Conservation (phyloP, 2,113 vertebrate genomes). For the Empidonax alnorum region DNA sequence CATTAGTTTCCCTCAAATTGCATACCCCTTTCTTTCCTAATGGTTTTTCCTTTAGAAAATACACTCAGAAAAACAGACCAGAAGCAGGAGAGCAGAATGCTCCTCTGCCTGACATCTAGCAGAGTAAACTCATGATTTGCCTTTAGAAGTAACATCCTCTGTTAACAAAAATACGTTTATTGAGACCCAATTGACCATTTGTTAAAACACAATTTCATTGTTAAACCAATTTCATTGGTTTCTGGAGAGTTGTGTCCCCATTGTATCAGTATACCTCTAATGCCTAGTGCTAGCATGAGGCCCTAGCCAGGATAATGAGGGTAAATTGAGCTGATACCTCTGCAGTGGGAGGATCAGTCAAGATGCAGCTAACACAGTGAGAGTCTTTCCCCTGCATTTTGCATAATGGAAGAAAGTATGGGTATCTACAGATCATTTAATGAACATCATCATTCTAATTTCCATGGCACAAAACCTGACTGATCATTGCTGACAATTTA, state of each 20-base stretch:
- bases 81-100: not conserved
- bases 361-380: rapidly evolving
- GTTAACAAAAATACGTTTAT: not conserved
- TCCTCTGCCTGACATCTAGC: not conserved
- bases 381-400: not conserved
- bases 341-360: not conserved
- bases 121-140: not conserved
- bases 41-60: not conserved
- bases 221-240: not conserved
- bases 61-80: not conserved
- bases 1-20: not conserved
- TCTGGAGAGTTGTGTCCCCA: not conserved
- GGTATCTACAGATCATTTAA: not conserved
- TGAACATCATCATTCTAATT: not conserved
- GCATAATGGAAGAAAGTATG: not conserved
- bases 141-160: not conserved
- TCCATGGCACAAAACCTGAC: not conserved
- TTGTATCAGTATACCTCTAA: not conserved
- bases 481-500: not conserved
- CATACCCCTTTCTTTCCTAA: not conserved
- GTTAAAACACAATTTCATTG: not conserved
- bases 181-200: not conserved
- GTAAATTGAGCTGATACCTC: not conserved
- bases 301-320: not conserved
- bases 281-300: not conserved